Conservation (phyloP, 2,888 invertebrate genomes). For the Myopa testacea region DNA sequence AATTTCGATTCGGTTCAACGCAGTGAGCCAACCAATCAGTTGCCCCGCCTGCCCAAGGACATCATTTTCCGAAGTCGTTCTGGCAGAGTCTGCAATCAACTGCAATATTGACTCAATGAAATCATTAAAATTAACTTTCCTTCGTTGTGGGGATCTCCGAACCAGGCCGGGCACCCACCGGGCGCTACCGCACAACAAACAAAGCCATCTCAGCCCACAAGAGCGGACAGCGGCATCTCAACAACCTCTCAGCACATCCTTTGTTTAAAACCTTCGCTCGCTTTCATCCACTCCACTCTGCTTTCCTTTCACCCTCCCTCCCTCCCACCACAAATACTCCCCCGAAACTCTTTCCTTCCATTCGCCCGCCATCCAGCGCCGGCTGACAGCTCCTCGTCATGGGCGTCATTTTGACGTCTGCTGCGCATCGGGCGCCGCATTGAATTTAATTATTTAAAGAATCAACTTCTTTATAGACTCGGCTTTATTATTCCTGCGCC, state of each 20-base stretch:
- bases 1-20: too few relatives aligned
- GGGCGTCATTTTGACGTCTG: not conserved
- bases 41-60: not conserved
- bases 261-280: too few relatives aligned
- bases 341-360: not conserved
- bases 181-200: too few relatives aligned
- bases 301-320: not conserved
- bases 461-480: conserved; percentile 23
- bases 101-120: conserved; percentile 15
- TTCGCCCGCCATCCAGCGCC: too few relatives aligned
- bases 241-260: too few relatives aligned
- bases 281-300: not conserved
- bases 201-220: too few relatives aligned
- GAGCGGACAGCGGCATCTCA: too few relatives aligned
- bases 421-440: conserved; percentile 1
- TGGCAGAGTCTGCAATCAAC: not conserved
- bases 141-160: not conserved
- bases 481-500: not conserved
- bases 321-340: not conserved
- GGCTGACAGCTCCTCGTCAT: too few relatives aligned
- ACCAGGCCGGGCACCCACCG: too few relatives aligned
- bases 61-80: not conserved
- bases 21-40: not conserved
- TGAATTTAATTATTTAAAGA: conserved; percentile 36
- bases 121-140: conserved; percentile 11